Evolutionary conservation across 2,888 invertebrate species (phyloP).

Genomic region (Eupithecia tripunctaria): DNA sequence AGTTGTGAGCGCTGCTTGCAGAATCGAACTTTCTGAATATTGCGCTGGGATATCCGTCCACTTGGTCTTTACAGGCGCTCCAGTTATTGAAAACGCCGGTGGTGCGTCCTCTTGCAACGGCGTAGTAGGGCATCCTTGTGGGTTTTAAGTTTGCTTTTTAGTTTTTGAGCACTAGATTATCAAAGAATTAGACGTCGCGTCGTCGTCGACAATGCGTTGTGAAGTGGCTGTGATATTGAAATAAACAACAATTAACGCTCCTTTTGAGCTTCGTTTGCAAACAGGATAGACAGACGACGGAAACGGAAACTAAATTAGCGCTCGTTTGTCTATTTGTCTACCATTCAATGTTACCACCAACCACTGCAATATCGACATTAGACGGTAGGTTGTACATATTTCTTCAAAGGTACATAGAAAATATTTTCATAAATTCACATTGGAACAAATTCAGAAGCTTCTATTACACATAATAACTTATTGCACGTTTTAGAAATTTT

Average conservation of each 20-base stretch:
- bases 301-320: not conserved
- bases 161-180: not conserved
- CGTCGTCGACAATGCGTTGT: not conserved
- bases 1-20: constrained; percentile 82
- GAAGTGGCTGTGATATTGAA: not conserved
- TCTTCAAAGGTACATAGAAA: not conserved
- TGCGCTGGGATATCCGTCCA: constrained; percentile 85
- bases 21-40: constrained; percentile 88
- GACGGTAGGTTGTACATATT: no score
- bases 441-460: not conserved
- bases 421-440: not conserved
- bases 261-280: not conserved
- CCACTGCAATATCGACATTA: not conserved
- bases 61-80: constrained; percentile 86
- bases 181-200: not conserved
- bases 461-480: no score
- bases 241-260: not conserved
- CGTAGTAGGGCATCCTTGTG: constrained; percentile 79
- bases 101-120: constrained; percentile 87
- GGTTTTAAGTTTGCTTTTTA: not conserved
- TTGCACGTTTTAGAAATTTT: not conserved
- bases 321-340: not conserved
- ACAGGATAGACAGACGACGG: not conserved
- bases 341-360: constrained; percentile 4
- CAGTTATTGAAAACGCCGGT: constrained; percentile 87